Evolutionary conservation across 2,113 vertebrate species (phyloP).

Genomic region (Microtus oregoni): DNA sequence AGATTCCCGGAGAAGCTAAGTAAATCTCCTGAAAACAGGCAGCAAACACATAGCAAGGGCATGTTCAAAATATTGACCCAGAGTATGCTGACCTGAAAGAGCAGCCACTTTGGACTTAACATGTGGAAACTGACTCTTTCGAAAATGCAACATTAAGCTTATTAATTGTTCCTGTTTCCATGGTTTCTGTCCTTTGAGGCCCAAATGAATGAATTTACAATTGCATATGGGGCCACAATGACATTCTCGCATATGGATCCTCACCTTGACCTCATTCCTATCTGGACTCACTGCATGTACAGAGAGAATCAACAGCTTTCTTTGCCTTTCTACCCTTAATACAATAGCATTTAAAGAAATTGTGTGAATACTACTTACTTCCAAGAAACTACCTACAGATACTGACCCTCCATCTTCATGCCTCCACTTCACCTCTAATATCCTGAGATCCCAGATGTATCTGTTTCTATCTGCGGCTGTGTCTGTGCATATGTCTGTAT

Average conservation of each 20-base stretch:
- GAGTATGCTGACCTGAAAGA: not conserved
- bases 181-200: not conserved
- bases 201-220: not conserved
- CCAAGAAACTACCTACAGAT: not conserved
- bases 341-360: not conserved
- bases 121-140: not conserved
- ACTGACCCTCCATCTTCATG: not conserved
- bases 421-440: not conserved
- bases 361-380: not conserved
- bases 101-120: not conserved
- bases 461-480: not conserved
- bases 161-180: not conserved
- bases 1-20: not conserved
- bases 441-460: not conserved
- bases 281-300: accelerated
- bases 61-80: slow-evolving; percentile 15
- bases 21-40: not conserved
- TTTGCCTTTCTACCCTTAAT: not conserved
- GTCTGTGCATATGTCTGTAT: too few species aligned
- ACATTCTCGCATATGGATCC: not conserved
- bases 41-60: not conserved
- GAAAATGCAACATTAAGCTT: not conserved
- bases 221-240: too few species aligned
- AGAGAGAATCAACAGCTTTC: not conserved
- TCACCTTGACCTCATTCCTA: not conserved